Evolutionary conservation across 2,888 invertebrate species (phyloP), one percentile per base, ranked within the genome.

Genomic region (Pocota personata): DNA sequence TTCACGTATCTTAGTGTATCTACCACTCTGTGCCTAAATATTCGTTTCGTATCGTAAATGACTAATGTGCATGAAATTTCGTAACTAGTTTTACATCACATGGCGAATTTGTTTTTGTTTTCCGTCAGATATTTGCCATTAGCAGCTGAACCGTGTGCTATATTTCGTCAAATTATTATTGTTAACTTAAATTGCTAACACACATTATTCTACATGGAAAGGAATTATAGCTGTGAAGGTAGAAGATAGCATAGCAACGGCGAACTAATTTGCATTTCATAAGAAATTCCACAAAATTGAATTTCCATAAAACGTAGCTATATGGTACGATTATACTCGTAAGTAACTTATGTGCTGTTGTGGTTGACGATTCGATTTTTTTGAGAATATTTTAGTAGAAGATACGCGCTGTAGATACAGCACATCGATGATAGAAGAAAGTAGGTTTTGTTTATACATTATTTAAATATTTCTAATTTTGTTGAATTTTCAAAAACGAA

Each of bases 391-490:
- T 46, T 71, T 60, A 30, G 37, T 12, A 48, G 46, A 24, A 77
- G 50, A 71, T 62, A 62, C 52, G 21, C 43, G 37, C 50, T 32
- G 50, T 32, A 72, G 58, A 57, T 64, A 43, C 37, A 43, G 8
- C 66, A 10, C 48, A 16, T 40, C 30, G 30, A 19, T 52, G 66
- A 40, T 69, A 32, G 27, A 69, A 84, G 83, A 84, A 79, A 84
- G 83, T 79, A 57, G 78, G 72, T 66, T 83, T 72, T 78, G 67
- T 78, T 83, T 66, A 72, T 55, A 66, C 46, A 55, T 66, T 55
- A 83, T 73, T 83, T 78, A 62, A 83, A 79, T 79, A 79, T 69
- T 69, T 84, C 30, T 64, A 19, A 46, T 62, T 80, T 60, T 66
- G 40, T 71, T 71, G 69, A 62, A 55, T 67, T 55, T 52, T 46